Evolutionary conservation across 1,140 invertebrate species (phyloP).

Genomic region (Anoplolepis gracilipes): DNA sequence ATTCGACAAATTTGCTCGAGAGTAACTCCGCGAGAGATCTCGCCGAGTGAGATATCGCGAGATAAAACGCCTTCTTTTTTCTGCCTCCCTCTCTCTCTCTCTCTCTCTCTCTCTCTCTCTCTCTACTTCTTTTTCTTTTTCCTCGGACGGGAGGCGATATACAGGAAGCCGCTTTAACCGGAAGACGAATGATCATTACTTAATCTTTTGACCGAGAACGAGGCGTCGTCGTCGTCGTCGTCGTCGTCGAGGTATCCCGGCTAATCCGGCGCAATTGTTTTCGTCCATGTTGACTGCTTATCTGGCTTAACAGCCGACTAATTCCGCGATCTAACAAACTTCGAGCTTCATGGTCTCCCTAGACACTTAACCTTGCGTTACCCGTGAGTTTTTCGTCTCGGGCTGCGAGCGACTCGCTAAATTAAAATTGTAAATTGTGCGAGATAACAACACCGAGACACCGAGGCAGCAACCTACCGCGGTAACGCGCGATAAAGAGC

Average conservation of each 20-base stretch:
- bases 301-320: conserved; percentile 85
- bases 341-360: conserved; percentile 73
- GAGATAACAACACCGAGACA: conserved; percentile 60
- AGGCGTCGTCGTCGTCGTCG: conserved; percentile 52
- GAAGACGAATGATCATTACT: conserved; percentile 73
- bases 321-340: conserved; percentile 83
- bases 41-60: conserved; percentile 27
- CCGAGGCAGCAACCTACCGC: conserved; percentile 44
- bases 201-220: conserved; percentile 76
- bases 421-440: conserved; percentile 69
- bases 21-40: conserved; percentile 71
- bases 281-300: conserved; percentile 84
- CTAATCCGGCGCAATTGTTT: conserved; percentile 83
- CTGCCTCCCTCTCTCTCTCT: too few relatives aligned
- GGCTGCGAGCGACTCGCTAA: conserved; percentile 21
- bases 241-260: conserved; percentile 63
- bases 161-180: conserved; percentile 30
- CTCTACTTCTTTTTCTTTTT: too few relatives aligned
- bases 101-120: too few relatives aligned
- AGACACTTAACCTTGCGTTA: conserved; percentile 67
- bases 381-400: conserved; percentile 64
- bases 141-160: conserved; percentile 6
- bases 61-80: conserved; percentile 45
- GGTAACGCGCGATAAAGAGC: conserved; percentile 36
- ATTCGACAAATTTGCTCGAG: conserved; percentile 73